Base-by-base conservation (phyloP, 1,140 invertebrate species). In the Musca domestica region DNA sequence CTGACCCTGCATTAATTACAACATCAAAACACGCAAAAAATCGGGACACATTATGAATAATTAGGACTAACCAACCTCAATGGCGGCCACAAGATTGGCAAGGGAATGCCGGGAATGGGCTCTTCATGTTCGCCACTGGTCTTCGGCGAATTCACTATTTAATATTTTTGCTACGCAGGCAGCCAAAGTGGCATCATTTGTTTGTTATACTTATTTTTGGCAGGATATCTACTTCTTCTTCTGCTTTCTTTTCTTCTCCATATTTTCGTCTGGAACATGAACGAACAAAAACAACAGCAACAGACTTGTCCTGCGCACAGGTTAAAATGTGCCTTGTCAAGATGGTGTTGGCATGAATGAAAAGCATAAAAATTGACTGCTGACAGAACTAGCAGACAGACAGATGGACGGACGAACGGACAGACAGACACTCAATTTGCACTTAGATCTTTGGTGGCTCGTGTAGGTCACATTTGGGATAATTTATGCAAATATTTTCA, bases 401-500 rank as follows among this genome's bases (percentile, higher is more conserved):
- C 12, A 14, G 52, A 25, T 23, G 52, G 52, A 27, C 22, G 22
- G 22, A 56, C 52, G 22, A 23, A 54, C 10, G 19, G 22, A 54
- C 52, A 25, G 22, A 23, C n/a, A 22, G 47, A 49, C 3, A 12
- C 3, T 15, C 15, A 51, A 66, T 41, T 41, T 41, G 10, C 34
- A 41, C 34, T 7, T 9, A 12, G 34, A 41, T 23, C 19, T 49
- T 64, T 69, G 4, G 34, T 69, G 4, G 34, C 10, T 41, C 34
- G 34, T 41, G 34, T 41, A 41, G 34, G 34, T 41, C 71, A 70
- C 76, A 80, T 61, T 74, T 58, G 76, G 76, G 77, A 81, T 81
- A 80, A 81, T 81, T 81, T 81, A 81, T 81, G 79, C 72, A 81
- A 81, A 81, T 81, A 19, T 61, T 74, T 74, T 76, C 74, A 81